Evolutionary conservation across 2,113 vertebrate genomes (phyloP), one percentile per base, ranked within the genome.

Genomic region (Hippoglossus stenolepis): DNA sequence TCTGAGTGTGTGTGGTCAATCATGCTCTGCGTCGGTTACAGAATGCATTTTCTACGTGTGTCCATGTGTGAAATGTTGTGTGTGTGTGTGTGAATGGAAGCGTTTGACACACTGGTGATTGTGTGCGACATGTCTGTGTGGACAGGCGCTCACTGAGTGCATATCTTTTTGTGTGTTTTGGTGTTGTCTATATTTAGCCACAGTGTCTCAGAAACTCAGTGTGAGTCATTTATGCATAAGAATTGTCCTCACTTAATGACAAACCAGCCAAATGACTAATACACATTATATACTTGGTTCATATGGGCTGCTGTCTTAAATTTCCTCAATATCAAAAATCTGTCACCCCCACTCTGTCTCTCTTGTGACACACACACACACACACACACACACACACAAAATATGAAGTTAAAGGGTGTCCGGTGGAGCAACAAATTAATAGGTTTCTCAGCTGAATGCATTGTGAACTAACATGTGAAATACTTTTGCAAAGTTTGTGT

Each of bases 101-200:
- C 60, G 35, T 73, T 76, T 70, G 77, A 76, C 75, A 77, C 69
- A 40, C 28, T 70, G 65, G 20, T 75, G 79, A 81, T 71, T 71
- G 11, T 68, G 73, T 21, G 51, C 1, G 64, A 69, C 60, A 58
- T 26, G 70, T 86, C 65, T 81, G 57, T 66, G 73, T 31, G 65
- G 53, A 64, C 57, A 65, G 70, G 57, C 24, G 43, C 20, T 60
- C 20, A 71, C 26, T 57, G 66, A 73, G n/a, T 8, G 31, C 20
- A 58, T 66, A 54, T 69, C 70, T 75, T 51, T 38, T 38, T 24
- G 54, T 72, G 47, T 62, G 35, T 62, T 79, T 62, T 28, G 40
- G 47, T 58, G 23, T 9, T 68, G 28, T 17, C 24, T 79, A 70
- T 62, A 82, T 89, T 88, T 82, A 86, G 80, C 23, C 21, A 8